Evolutionary conservation across 2,113 vertebrate genomes (phyloP), one percentile per base, ranked within the genome.

Genomic region (Ctenodactylus gundi): DNA sequence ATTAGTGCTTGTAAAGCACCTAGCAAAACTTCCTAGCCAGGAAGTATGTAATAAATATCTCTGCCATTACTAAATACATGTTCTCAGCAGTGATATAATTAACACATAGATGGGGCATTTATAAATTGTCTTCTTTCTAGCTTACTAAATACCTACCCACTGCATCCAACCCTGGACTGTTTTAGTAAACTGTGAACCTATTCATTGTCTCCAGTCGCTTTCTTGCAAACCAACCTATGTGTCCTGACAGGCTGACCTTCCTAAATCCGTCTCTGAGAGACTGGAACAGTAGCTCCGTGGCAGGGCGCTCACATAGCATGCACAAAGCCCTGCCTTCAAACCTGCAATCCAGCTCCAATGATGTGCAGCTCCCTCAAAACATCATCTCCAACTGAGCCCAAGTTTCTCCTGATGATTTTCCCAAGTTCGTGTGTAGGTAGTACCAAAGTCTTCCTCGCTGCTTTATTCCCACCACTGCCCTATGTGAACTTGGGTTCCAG

Each of bases 1-100:
- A 55, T 88, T 88, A 55, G 21, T 34, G 60, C 82, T 87, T 80
- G 86, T 70, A 86, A 94, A 94, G 46, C 75, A 78, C 62, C 68
- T 88, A 77, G 34, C 44, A 60, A 85, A 85, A 78, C 55, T 21
- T 68, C 29, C 0, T 55, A 44, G 17, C 6, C 21, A 27, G 34
- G 85, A 53, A 80, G 20, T 13, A 46, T 34, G 41, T 4, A 21
- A 62, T 27, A 81, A 58, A 58, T 62, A 55, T 60, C 53, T 82
- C 41, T 76, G 46, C 58, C 53, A 44, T 36, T 68, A 39, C 39
- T 41, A n/a, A 86, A 13, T 36, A 25, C 67, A 34, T 27, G 11
- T 41, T 17, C 58, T 81, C 85, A 93, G 62, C 41, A 83, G 53
- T 94, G 67, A 82, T 18, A 3, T 76, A 88, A 83, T 85, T 90